phyloP scores from a whole-genome alignment of 2,113 vertebrate species.

The Neogale vison region DNA sequence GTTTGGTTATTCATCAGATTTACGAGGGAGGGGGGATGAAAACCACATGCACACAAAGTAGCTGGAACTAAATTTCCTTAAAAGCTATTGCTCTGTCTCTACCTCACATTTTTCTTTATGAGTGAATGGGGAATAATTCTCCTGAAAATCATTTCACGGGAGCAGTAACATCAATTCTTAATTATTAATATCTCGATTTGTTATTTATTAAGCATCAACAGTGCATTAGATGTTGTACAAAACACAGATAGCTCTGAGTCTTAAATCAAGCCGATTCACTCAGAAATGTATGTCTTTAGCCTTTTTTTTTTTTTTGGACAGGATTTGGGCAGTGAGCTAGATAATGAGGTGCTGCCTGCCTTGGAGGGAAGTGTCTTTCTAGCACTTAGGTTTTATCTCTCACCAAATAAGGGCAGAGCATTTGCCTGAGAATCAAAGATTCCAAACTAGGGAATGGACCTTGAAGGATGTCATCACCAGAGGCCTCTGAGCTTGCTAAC shows the following conservation, averaged over 20 bases:
- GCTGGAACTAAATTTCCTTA: conserved; percentile 59
- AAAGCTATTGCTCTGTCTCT: conserved; percentile 59
- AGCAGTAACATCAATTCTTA: conserved; percentile 71
- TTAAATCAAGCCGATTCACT: conserved; percentile 63
- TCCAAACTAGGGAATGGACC: background rate
- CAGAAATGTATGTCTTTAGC: conserved; percentile 18
- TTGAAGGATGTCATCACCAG: background rate
- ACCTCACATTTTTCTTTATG: conserved; percentile 64
- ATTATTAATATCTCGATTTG: conserved; percentile 70
- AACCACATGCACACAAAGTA: background rate
- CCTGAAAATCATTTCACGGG: conserved; percentile 62
- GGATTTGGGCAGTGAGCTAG: background rate
- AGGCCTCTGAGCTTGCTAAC: background rate
- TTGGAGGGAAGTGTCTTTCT: conserved; percentile 18
- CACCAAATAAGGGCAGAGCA: background rate
- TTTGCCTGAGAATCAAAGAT: background rate
- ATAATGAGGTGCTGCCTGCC: conserved; percentile 17
- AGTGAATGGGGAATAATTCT: conserved; percentile 64
- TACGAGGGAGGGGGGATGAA: background rate
- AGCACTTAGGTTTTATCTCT: conserved; percentile 19
- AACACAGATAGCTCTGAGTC: conserved; percentile 31
- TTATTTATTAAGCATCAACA: conserved; percentile 72
- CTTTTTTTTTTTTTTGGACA: background rate
- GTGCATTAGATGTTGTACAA: conserved; percentile 63
- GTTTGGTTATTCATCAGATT: conserved; percentile 54